Evolutionary conservation across 1,140 invertebrate genomes (phyloP), one percentile per base, ranked within the genome.

Genomic region (Tetramorium alpestre): DNA sequence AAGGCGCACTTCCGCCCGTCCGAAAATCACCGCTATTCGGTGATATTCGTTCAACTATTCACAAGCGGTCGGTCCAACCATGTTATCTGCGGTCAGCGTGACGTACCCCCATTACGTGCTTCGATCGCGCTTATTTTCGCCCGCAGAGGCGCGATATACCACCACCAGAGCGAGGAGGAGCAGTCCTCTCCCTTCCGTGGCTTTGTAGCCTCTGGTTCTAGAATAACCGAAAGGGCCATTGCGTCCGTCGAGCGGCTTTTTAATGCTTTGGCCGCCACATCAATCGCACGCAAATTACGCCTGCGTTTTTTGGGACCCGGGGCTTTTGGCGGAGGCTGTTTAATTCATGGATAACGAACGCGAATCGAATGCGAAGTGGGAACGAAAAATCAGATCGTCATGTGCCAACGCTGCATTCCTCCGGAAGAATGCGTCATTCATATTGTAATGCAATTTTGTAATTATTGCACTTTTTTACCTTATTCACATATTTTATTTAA

Each of bases 31-130:
- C 47, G 41, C 64, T 80, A 77, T 67, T 67, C 64, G 64, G 38
- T n/a, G 64, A 67, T 49, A 80, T 65, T 80, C 62, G 75, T 81
- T 86, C 64, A 86, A 62, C 85, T 69, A 58, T 86, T 86, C 73
- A 80, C 76, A 25, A 49, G 64, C 54, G 64, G 51, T 60, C 85
- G 51, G 16, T 33, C 64, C 85, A 58, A 81, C 75, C 47, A 49
- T 80, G 85, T 86, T 86, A 86, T 86, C 76, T 69, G 76, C 62
- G 85, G 85, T 80, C 75, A 69, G 64, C 76, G 75, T 81, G 64
- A 69, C 60, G 22, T 69, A 80, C 28, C 64, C 69, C 76, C 64
- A 86, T 86, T 86, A 81, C 51, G 44, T 80, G 67, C 41, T 70
- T 58, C 76, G 76, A 86, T 81, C 76, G 64, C n/a, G 80, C 69